Conservation (phyloP, 2,797 vertebrate genomes). For the Cheirogaleus major region DNA sequence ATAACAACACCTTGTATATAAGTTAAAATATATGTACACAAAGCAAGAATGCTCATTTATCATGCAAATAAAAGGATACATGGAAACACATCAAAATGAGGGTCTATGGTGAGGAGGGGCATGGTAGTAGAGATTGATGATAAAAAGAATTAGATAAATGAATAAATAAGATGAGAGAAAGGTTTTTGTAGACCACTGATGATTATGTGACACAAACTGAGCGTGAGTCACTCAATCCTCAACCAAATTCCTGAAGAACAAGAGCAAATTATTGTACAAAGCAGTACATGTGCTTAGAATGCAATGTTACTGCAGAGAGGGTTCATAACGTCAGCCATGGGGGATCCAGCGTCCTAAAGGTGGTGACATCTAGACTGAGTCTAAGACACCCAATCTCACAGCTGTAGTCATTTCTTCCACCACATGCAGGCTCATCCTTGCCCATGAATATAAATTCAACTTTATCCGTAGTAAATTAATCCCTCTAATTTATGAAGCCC, state of each 20-base stretch:
- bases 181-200: background rate
- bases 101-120: background rate
- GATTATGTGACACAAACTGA: background rate
- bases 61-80: background rate
- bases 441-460: background rate
- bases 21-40: background rate
- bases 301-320: background rate
- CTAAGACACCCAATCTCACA: background rate
- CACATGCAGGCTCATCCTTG: background rate
- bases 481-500: background rate
- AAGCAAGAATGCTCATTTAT: background rate
- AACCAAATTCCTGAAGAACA: background rate
- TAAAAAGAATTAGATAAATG: background rate
- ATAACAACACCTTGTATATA: background rate
- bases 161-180: background rate
- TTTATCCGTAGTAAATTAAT: background rate
- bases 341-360: background rate
- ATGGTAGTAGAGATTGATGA: background rate
- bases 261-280: background rate
- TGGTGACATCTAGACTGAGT: background rate
- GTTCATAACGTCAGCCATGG: background rate
- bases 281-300: background rate
- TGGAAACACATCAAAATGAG: background rate
- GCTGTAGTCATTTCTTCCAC: background rate
- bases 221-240: background rate